Percentiles rank a stretch among this genome's conserved stretches.
phyloP scores from a whole-genome alignment of 2,888 invertebrate species.

The Chymomyza amoena region DNA sequence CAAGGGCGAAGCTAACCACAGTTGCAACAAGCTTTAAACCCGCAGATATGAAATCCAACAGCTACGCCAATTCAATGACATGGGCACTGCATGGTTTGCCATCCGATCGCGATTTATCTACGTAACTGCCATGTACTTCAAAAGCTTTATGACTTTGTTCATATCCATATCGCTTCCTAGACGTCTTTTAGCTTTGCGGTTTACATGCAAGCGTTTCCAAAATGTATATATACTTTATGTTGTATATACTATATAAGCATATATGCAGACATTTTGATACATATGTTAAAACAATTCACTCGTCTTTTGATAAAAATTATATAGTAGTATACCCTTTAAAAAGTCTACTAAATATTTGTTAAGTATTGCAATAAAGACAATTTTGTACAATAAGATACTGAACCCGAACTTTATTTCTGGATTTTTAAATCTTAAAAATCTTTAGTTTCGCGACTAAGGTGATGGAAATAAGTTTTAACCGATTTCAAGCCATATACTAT shows the following conservation, averaged over 20 bases:
- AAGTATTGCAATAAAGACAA: too few relatives aligned
- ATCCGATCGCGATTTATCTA: not conserved
- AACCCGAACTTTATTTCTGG: too few relatives aligned
- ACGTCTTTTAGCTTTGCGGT: not conserved
- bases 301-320: not conserved
- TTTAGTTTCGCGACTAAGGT: too few relatives aligned
- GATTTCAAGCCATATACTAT: too few relatives aligned
- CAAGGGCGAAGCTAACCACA: slow-evolving; percentile 9
- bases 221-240: not conserved
- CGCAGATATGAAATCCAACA: too few relatives aligned
- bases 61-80: too few relatives aligned
- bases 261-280: not conserved
- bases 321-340: not conserved
- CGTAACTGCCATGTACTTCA: not conserved
- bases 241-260: not conserved
- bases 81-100: not conserved
- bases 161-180: not conserved
- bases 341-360: too few relatives aligned
- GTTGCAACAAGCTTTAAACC: not conserved
- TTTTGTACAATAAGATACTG: too few relatives aligned
- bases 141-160: not conserved
- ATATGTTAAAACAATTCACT: not conserved
- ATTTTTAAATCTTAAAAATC: too few relatives aligned
- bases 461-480: too few relatives aligned
- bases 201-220: not conserved